Conservation (phyloP, 2,797 vertebrate species). For the Parambassis ranga region DNA sequence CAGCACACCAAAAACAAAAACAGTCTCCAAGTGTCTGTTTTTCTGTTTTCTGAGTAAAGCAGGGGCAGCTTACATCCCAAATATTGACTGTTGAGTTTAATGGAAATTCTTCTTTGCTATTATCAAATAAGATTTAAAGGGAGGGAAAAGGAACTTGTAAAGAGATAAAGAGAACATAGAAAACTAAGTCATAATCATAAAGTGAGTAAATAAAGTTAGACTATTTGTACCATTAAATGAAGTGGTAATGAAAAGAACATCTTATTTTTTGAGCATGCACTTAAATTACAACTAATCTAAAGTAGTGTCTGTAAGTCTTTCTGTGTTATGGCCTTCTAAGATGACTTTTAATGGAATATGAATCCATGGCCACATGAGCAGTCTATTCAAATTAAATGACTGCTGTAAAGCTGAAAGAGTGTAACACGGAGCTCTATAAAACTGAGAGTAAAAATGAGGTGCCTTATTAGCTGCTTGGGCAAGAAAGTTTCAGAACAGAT, state of each 20-base stretch:
- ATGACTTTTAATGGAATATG: background rate
- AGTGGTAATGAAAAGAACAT: background rate
- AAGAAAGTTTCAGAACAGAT: constrained; percentile 34
- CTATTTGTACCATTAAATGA: too few relatives aligned
- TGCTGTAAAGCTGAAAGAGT: background rate
- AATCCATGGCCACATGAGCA: background rate
- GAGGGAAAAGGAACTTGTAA: background rate
- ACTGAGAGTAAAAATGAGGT: background rate
- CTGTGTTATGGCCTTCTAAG: background rate
- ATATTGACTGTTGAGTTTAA: background rate
- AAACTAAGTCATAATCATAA: background rate
- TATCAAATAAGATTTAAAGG: background rate
- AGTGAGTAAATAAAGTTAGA: too few relatives aligned
- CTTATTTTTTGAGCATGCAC: too few relatives aligned
- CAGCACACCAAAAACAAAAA: constrained; percentile 26
- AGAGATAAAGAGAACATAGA: background rate
- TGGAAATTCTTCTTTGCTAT: background rate
- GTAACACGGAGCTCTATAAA: background rate
- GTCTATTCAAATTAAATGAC: background rate
- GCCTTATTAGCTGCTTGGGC: background rate
- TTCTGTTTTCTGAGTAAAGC: background rate
- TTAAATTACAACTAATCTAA: too few relatives aligned
- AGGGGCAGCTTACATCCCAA: background rate
- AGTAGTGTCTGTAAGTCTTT: too few relatives aligned
- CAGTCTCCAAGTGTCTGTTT: constrained; percentile 19